Percentiles rank a stretch among this genome's conserved stretches.
Conservation (phyloP, 2,797 vertebrate genomes). For the Tolypeutes matacus region DNA sequence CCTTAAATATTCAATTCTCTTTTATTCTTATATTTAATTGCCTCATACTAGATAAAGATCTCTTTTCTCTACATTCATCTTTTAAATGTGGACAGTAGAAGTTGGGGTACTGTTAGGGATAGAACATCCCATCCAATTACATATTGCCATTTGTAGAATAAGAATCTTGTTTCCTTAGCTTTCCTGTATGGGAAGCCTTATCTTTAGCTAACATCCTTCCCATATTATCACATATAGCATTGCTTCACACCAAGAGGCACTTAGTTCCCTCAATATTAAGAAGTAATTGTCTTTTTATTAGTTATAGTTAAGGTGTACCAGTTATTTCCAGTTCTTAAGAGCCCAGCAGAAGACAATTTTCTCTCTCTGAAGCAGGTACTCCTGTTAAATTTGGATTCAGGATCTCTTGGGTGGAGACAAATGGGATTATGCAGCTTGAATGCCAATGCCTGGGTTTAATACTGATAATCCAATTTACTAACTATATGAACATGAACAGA, state of each 20-base stretch:
- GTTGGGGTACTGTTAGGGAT: background rate
- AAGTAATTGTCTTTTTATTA: background rate
- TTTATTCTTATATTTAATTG: background rate
- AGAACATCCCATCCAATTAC: background rate
- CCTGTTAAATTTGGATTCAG: background rate
- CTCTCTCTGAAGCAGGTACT: background rate
- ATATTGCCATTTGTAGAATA: background rate
- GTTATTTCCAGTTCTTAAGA: constrained; percentile 15
- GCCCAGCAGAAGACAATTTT: background rate
- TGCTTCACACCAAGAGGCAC: background rate
- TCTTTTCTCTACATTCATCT: background rate
- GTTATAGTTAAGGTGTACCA: background rate
- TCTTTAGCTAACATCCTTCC: background rate
- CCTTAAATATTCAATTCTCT: background rate
- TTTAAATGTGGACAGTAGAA: background rate
- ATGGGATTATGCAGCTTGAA: background rate
- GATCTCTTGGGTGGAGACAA: background rate
- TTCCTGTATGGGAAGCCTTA: background rate
- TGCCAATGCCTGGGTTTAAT: background rate
- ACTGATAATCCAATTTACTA: background rate
- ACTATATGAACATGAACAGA: background rate
- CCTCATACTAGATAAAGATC: background rate
- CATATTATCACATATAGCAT: too few relatives aligned
- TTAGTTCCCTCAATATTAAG: background rate
- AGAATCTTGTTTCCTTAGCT: background rate